A percentile compares a stretch with the other conserved stretches of the same genome.
phyloP scores from a whole-genome alignment of 2,888 invertebrate genomes.

The Tanypteryx hageni region DNA sequence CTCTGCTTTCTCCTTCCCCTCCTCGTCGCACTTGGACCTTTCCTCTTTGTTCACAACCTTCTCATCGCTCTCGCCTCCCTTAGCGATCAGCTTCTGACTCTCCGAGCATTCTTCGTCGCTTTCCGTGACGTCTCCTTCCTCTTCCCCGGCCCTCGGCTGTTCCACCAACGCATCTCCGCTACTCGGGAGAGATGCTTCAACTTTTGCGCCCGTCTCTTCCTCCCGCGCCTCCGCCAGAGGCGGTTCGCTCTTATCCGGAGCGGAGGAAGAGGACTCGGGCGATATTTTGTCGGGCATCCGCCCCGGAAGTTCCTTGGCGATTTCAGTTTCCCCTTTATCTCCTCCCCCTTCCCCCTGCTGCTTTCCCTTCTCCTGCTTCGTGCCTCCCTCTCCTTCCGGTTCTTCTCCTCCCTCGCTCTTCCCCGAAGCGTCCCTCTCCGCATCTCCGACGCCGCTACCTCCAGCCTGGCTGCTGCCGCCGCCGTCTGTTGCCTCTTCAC shows the following conservation, averaged over 20 bases:
- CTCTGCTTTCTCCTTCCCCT: background rate
- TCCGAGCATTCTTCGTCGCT: slow-evolving; percentile 9
- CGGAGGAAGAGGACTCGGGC: background rate
- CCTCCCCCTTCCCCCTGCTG: background rate
- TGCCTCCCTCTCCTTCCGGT: background rate
- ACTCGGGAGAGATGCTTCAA: background rate
- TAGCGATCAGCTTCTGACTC: background rate
- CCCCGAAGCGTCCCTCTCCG: background rate
- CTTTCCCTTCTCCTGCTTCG: background rate
- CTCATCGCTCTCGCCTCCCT: background rate
- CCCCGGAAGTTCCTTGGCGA: slow-evolving; percentile 4
- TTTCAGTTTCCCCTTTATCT: background rate
- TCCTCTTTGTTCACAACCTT: background rate
- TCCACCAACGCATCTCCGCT: background rate
- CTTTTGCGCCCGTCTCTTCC: background rate
- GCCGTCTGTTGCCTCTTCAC: background rate
- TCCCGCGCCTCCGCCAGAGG: background rate
- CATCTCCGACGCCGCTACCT: background rate
- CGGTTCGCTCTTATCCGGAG: background rate
- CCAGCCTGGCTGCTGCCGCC: background rate
- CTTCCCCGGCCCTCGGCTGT: background rate
- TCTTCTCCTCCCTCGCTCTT: background rate
- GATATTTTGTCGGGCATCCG: background rate
- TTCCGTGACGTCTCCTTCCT: slow-evolving; percentile 5
- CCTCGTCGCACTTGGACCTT: background rate